Conservation (phyloP, 2,113 vertebrate species). For the Corythoichthys haematopterus region DNA sequence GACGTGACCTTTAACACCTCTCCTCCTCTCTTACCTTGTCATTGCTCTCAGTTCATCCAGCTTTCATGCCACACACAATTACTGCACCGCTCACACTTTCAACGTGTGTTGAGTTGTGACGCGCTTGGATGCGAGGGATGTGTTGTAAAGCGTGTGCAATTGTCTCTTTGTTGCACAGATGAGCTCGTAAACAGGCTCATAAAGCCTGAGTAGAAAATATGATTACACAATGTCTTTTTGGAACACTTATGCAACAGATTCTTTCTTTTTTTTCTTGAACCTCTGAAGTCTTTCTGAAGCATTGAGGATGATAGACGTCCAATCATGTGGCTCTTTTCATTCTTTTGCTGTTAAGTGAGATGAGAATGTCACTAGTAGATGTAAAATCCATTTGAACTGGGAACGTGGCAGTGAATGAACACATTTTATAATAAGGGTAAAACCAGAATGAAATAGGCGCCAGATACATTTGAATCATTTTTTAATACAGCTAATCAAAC, state of each 20-base stretch:
- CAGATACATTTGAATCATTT: too few species aligned
- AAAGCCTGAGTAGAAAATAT: conserved; percentile 36
- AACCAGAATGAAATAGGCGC: too few species aligned
- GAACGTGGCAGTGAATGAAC: too few species aligned
- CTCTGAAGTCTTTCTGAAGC: too few species aligned
- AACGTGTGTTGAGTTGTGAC: conserved; percentile 30
- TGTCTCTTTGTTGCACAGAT: conserved; percentile 27
- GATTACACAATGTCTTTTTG: conserved; percentile 14
- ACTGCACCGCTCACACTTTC: conserved; percentile 43
- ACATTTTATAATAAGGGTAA: too few species aligned
- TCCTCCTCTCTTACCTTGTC: conserved; percentile 37
- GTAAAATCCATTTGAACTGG: too few species aligned
- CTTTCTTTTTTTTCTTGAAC: too few species aligned
- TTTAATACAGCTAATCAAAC: too few species aligned
- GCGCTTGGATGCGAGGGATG: conserved; percentile 29
- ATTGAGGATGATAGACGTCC: too few species aligned
- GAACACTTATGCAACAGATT: conserved; percentile 23
- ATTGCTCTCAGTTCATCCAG: conserved; percentile 41
- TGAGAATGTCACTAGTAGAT: too few species aligned
- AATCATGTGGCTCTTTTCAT: too few species aligned
- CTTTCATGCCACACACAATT: conserved; percentile 22
- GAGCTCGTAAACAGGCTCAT: conserved; percentile 38
- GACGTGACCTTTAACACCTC: conserved; percentile 56
- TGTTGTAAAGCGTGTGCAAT: conserved; percentile 20
- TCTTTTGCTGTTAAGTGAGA: too few species aligned